Evolutionary conservation across 2,113 vertebrate genomes (phyloP), one percentile per base, ranked within the genome.

Genomic region (Nettapus auritus): DNA sequence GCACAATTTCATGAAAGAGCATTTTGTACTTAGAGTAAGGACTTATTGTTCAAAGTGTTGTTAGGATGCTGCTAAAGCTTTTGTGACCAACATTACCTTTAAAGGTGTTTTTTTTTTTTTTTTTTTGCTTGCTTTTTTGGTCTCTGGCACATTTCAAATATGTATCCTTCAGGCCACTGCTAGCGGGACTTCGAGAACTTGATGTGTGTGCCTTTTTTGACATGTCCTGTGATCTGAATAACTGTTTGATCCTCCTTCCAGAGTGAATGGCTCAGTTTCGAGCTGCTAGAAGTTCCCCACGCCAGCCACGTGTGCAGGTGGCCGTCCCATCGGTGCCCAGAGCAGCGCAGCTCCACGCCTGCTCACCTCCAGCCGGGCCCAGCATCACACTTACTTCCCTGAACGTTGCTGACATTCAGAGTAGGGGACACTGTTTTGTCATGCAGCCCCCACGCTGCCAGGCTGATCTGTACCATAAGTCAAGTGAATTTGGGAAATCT

Each of bases 261-360:
- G 80, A 33, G 42, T 0, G 3, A 70, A 56, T 17, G 63, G 82
- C 86, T 86, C 2, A n/a, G 34, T 88, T 74, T 52, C 0, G 0
- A 33, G 42, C 82, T 57, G 34, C 80, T 75, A 17, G 34, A 46
- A 40, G 80, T 40, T 33, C 13, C 46, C 33, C 48, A 0, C 0
- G 4, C 42, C 68, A 71, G 79, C 80, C 0, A 0, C 2, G 3
- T 9, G 40, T 59, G 42, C 64, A 52, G 76, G 7, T 60, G 56
- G 40, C 68, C 4, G 2, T 82, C 88, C 60, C 16, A 0, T 38
- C 14, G n/a, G n/a, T 8, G 82, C 75, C 64, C 0, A 4, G 46
- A 78, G 71, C 75, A 70, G 1, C 12, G 44, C 17, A 20, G 21
- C 73, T 56, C 44, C 71, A 11, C 50, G 1, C 13, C 0, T 1